Evolutionary conservation across 2,888 invertebrate genomes (phyloP).

Genomic region (Zygogramma bicolorata): DNA sequence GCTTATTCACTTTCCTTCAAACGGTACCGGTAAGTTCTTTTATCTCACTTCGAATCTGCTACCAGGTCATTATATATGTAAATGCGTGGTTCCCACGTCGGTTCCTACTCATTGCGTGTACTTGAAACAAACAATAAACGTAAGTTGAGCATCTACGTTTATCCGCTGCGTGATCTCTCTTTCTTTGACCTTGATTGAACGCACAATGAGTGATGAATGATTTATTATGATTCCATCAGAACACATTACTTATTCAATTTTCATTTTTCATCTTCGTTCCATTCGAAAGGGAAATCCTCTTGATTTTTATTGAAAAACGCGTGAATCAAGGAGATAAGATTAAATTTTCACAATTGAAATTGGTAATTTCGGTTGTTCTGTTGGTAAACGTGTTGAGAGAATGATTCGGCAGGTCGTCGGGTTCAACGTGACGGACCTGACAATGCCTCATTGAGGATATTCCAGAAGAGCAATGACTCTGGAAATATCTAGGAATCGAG

Average conservation of each 20-base stretch:
- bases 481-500: too few relatives aligned
- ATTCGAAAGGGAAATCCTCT: not conserved
- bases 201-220: not conserved
- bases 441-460: too few relatives aligned
- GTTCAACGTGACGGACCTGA: too few relatives aligned
- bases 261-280: not conserved
- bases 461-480: too few relatives aligned
- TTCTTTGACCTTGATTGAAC: not conserved
- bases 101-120: not conserved
- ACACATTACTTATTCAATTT: not conserved
- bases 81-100: slow-evolving; percentile 1
- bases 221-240: not conserved
- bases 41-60: not conserved
- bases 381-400: too few relatives aligned
- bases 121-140: not conserved
- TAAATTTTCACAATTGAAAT: too few relatives aligned
- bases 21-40: not conserved
- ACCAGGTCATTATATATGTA: not conserved
- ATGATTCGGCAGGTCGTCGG: too few relatives aligned
- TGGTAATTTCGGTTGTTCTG: too few relatives aligned
- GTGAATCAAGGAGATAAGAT: too few relatives aligned
- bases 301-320: too few relatives aligned
- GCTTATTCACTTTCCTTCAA: not conserved
- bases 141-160: not conserved
- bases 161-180: not conserved